A percentile compares a stretch with the other conserved stretches of the same genome.
phyloP scores from a whole-genome alignment of 2,888 invertebrate species.

The Pharmacophagus antenor region DNA sequence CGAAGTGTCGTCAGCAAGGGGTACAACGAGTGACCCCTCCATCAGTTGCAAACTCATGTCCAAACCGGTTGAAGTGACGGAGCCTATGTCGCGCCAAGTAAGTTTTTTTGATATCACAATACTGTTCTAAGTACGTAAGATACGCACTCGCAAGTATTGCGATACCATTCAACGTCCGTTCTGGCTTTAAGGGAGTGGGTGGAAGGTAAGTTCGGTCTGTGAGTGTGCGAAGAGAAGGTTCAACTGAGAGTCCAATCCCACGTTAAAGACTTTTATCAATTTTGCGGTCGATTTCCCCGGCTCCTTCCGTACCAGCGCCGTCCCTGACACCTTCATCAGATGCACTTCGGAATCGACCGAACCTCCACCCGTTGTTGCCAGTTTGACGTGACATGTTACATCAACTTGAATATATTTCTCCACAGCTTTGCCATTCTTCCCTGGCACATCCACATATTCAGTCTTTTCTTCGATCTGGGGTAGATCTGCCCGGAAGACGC shows the following conservation, averaged over 20 bases:
- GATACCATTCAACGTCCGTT: constrained; percentile 59
- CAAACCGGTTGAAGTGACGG: constrained; percentile 67
- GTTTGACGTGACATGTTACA: constrained; percentile 84
- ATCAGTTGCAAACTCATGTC: constrained; percentile 63
- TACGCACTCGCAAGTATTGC: constrained; percentile 45
- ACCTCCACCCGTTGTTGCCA: constrained; percentile 81
- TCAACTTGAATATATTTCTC: constrained; percentile 85
- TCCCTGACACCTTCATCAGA: constrained; percentile 85
- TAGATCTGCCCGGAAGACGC: constrained; percentile 84
- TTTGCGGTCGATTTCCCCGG: constrained; percentile 78
- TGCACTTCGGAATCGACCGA: constrained; percentile 81
- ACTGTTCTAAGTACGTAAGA: constrained; percentile 39
- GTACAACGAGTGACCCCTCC: constrained; percentile 41
- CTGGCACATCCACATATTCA: constrained; percentile 77
- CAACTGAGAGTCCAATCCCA: constrained; percentile 85
- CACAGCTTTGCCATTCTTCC: constrained; percentile 73
- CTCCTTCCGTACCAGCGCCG: constrained; percentile 83
- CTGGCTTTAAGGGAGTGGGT: constrained; percentile 73
- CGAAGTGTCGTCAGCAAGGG: constrained; percentile 38
- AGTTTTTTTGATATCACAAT: constrained; percentile 59
- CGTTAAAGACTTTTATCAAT: constrained; percentile 82
- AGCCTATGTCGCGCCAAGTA: constrained; percentile 71
- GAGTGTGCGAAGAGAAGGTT: constrained; percentile 84
- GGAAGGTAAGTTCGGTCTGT: constrained; percentile 83
- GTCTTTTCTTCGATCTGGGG: constrained; percentile 85